Evolutionary conservation across 2,797 vertebrate species (phyloP).

Genomic region (Zalophus californianus): DNA sequence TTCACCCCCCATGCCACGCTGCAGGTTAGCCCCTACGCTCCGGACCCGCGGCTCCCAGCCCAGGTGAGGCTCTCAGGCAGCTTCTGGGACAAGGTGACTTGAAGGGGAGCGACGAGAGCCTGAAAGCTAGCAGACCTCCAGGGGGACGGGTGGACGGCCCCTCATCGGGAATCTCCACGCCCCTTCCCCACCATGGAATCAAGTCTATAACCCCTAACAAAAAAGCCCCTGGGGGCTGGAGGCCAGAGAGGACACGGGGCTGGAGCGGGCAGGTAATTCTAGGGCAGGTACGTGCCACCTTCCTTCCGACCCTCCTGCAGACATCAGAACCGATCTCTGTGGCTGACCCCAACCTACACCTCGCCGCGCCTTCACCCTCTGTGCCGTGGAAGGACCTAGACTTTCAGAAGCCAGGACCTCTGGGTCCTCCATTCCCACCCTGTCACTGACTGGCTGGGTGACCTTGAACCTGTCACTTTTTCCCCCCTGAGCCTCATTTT

Average conservation of each 20-base stretch:
- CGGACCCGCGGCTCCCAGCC: rapidly evolving
- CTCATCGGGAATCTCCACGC: not conserved
- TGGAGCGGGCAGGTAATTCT: not conserved
- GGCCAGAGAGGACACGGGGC: not conserved
- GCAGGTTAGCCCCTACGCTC: not conserved
- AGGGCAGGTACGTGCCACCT: not conserved
- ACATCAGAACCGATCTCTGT: not conserved
- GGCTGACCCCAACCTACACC: rapidly evolving
- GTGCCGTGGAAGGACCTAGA: not conserved
- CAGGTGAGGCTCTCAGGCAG: not conserved
- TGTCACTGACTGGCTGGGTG: not conserved
- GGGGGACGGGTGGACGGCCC: not conserved
- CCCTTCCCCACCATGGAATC: not conserved
- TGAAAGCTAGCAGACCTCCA: not conserved
- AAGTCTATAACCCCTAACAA: not conserved
- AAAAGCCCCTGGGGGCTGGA: not conserved
- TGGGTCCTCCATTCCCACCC: not conserved
- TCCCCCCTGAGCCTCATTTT: constrained; percentile 42
- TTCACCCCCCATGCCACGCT: not conserved
- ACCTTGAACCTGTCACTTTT: not conserved
- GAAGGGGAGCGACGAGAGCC: not conserved
- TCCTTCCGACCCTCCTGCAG: not conserved
- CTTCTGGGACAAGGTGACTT: not conserved
- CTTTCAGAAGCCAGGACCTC: not conserved
- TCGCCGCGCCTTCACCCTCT: not conserved